These are phyloP conservation scores for Lochmaea capreae DNA, from an alignment of 2,888 invertebrate species.

Conservation along the genomic window DNA sequence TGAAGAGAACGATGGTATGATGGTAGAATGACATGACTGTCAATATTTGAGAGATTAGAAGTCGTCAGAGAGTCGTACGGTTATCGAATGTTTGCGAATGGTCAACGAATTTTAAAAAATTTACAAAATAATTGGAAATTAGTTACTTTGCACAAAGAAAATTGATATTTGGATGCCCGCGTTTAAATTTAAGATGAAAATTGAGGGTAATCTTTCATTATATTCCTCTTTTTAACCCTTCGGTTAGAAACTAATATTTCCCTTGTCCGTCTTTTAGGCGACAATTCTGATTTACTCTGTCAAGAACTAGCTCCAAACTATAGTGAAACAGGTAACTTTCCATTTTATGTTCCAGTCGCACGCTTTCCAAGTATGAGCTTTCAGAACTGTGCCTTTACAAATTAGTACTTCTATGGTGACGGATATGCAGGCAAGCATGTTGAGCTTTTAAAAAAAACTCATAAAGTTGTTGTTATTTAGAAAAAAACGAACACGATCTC, in stretches of 20 bases:
- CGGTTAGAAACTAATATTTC: constrained; percentile 43
- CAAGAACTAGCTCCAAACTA: constrained; percentile 68
- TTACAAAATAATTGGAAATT: no score
- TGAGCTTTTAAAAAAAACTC: neutral
- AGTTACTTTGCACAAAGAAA: neutral
- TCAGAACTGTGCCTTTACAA: neutral
- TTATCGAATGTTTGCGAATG: no score
- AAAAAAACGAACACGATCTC: no score
- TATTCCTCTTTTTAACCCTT: neutral
- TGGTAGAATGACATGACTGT: no score
- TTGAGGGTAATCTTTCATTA: constrained; percentile 14
- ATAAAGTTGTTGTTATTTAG: no score
- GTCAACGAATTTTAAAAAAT: no score
- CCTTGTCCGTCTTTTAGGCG: constrained; percentile 63
- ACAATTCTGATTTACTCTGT: constrained; percentile 70
- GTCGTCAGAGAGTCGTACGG: no score
- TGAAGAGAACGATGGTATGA: no score
- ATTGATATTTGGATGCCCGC: neutral
- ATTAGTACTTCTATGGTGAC: constrained; percentile 15
- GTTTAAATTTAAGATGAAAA: constrained; percentile 14
- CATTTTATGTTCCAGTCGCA: constrained; percentile 8
- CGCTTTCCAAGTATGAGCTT: constrained; percentile 27
- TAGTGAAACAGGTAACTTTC: constrained; percentile 54
- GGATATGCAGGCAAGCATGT: constrained; percentile 20
- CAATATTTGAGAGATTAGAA: no score